A percentile compares a stretch with the other conserved stretches of the same genome.
These are phyloP conservation scores for Mythimna albipuncta DNA, from an alignment of 2,888 invertebrate species.

Conservation along the genomic window DNA sequence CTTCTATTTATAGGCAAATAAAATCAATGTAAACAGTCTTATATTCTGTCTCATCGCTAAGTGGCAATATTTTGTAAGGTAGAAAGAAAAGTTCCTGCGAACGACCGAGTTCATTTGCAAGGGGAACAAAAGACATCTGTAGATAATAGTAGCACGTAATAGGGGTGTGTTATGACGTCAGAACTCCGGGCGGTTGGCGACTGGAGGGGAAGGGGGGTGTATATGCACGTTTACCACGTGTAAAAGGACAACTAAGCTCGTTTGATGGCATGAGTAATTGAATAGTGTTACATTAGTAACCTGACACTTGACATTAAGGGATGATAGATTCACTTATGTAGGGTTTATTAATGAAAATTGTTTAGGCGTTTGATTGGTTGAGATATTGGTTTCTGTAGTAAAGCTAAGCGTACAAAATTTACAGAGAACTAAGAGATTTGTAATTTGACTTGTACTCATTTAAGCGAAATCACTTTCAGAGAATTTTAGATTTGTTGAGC, in stretches of 20 bases:
- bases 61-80: not conserved
- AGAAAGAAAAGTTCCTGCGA: slow-evolving; percentile 3
- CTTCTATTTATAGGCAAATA: slow-evolving; percentile 14
- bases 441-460: not conserved
- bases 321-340: slow-evolving; percentile 1
- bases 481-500: not conserved
- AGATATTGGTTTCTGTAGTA: not conserved
- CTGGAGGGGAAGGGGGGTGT: not conserved
- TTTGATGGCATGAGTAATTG: slow-evolving; percentile 37
- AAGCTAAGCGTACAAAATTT: not conserved
- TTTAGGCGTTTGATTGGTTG: not conserved
- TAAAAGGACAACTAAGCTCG: slow-evolving; percentile 11
- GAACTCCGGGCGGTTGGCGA: slow-evolving; percentile 15
- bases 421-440: not conserved
- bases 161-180: slow-evolving; percentile 54
- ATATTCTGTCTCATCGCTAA: not conserved
- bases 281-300: slow-evolving; percentile 20
- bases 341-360: not conserved
- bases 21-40: too few relatives aligned
- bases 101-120: not conserved
- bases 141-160: slow-evolving; percentile 32
- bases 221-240: slow-evolving; percentile 17
- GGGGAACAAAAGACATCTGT: slow-evolving; percentile 33
- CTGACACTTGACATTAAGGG: slow-evolving; percentile 16
- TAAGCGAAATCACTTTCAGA: too few relatives aligned